Evolutionary conservation across 2,888 invertebrate species (phyloP), one percentile per base, ranked within the genome.

Genomic region (Lasioglossum zephyrum): DNA sequence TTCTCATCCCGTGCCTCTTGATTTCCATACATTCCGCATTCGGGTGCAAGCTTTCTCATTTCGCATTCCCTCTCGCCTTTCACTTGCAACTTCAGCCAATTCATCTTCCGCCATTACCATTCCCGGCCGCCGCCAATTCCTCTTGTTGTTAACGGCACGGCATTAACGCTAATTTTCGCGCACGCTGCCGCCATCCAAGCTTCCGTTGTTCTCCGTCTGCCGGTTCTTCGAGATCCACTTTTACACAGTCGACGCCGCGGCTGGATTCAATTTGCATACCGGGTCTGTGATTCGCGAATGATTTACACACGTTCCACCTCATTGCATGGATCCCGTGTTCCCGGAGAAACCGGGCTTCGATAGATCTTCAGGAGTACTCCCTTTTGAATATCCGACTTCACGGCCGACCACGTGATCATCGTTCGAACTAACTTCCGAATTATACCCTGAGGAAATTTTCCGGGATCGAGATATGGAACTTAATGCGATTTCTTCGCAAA

Each of bases 21-120:
- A 79, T 83, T 83, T 83, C 36, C 84, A 85, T 85, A 85, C 63
- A 79, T 85, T 79, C 76, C 57, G 57, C 79, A 84, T 83, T 85
- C 84, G 76, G 84, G 49, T 41, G 84, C 78, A 16, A 57, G 57
- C 75, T 75, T 79, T 73, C 73, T 69, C 79, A 83, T 83, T 83
- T 85, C 60, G 75, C 39, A 57, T 75, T 83, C 78, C 39, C 73
- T 41, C 39, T 39, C 66, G 78, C 39, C 78, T 73, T 73, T 78
- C 81, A 73, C 44, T 73, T 39, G 72, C 78, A 78, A 73, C 78
- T 78, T 73, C 63, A 63, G 26, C 73, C 81, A 73, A 82, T 78
- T 78, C 63, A 77, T 82, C 73, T 73, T 78, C 66, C 63, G 63
- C n/a, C 31, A 77, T 78, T 82, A 82, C 66, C 41, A 66, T 47